These are phyloP conservation scores for Hemibagrus guttatus DNA, from an alignment of 2,797 vertebrate species.

Conservation along the genomic window DNA sequence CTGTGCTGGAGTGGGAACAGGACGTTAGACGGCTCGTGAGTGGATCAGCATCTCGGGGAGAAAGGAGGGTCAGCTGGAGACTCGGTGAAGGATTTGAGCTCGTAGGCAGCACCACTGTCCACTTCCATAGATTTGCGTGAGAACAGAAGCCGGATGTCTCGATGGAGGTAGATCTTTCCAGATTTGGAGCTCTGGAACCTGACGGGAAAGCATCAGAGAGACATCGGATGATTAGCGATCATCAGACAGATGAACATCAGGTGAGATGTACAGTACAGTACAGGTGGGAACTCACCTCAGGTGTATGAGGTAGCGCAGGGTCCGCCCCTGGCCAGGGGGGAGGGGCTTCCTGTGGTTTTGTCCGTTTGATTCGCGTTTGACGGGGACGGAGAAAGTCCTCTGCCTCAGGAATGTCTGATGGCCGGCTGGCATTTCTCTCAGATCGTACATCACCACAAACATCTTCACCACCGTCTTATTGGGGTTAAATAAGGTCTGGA, in stretches of 20 bases:
- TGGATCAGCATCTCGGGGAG: constrained; percentile 89
- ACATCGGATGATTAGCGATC: background rate
- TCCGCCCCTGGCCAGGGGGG: constrained; percentile 81
- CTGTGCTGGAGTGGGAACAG: constrained; percentile 51
- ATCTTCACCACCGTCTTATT: constrained; percentile 99
- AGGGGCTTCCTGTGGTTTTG: constrained; percentile 83
- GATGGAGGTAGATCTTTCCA: constrained; percentile 99
- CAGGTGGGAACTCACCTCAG: constrained; percentile 81
- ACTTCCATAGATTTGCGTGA: constrained; percentile 99
- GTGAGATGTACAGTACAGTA: background rate
- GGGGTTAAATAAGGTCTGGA: constrained; percentile 99
- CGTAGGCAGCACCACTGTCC: constrained; percentile 98
- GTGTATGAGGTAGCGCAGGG: constrained; percentile 98
- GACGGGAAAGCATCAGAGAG: constrained; percentile 32
- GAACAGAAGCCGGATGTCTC: constrained; percentile 96
- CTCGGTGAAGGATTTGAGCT: constrained; percentile 98
- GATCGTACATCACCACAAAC: constrained; percentile 98
- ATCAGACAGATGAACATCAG: background rate
- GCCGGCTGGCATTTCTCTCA: constrained; percentile 96
- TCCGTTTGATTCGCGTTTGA: constrained; percentile 86
- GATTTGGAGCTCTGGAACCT: constrained; percentile 99
- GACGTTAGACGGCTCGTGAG: constrained; percentile 46
- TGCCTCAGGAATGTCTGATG: constrained; percentile 99
- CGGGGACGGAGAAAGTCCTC: constrained; percentile 98
- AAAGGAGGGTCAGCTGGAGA: constrained; percentile 93